phyloP scores from a whole-genome alignment of 92 coral and sea anemone species.

The Porites rus region DNA sequence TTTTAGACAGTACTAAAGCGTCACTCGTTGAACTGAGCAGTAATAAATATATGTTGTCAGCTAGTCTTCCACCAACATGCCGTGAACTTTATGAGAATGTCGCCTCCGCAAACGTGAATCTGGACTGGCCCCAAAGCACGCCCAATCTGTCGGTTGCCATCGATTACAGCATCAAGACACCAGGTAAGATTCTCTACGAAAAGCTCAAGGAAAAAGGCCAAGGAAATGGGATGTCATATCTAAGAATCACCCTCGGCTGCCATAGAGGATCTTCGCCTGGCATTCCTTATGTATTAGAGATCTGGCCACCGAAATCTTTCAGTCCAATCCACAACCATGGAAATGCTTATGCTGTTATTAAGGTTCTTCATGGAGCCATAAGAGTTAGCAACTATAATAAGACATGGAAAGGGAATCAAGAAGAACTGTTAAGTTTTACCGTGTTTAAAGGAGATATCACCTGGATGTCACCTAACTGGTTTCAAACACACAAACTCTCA shows the following conservation, averaged over 20 bases:
- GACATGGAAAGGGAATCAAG: conserved; percentile 16
- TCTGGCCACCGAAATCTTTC: conserved; percentile 44
- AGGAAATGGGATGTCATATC: conserved; percentile 20
- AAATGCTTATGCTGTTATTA: conserved; percentile 57
- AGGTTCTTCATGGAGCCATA: conserved; percentile 54
- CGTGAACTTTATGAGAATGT: conserved; percentile 49
- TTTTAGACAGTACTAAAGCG: conserved; percentile 45
- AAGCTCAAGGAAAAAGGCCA: conserved; percentile 44
- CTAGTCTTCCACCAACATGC: conserved; percentile 56
- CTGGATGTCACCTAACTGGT: conserved; percentile 69
- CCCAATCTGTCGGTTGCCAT: conserved; percentile 51
- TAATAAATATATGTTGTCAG: conserved; percentile 36
- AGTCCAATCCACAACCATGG: conserved; percentile 68
- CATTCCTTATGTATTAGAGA: conserved; percentile 55
- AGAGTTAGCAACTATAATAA: conserved; percentile 47
- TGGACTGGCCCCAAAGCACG: conserved; percentile 21
- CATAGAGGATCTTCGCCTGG: conserved; percentile 54
- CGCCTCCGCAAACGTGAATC: conserved; percentile 5
- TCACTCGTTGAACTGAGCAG: conserved; percentile 12
- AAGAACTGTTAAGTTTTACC: conserved; percentile 14
- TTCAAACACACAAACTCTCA: conserved; percentile 51
- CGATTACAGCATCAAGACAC: conserved; percentile 49
- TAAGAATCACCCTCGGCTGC: conserved; percentile 47
- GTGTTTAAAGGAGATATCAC: conserved; percentile 42
- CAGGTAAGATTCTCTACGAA: conserved; percentile 36